A percentile compares a stretch with the other conserved stretches of the same genome.
phyloP scores from a whole-genome alignment of 2,113 vertebrate genomes.

The Dipodomys merriami region DNA sequence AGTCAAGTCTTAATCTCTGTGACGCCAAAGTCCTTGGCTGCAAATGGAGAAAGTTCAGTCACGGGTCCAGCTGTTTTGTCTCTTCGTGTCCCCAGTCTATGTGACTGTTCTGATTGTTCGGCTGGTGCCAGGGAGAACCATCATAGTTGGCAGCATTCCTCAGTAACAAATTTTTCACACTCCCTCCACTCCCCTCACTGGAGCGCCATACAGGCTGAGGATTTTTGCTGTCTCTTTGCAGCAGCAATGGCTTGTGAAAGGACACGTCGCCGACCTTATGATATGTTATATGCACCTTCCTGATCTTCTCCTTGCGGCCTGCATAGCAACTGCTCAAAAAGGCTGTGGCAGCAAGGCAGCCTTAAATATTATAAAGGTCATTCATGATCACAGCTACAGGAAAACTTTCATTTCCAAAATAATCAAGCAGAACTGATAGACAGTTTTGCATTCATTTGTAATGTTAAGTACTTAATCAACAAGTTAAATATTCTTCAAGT shows the following conservation, averaged over 20 bases:
- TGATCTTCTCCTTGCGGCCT: neutral
- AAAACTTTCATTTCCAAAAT: constrained; percentile 59
- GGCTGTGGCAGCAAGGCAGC: neutral
- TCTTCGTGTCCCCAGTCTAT: constrained; percentile 47
- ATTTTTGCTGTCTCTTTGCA: constrained; percentile 19
- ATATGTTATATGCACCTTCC: neutral
- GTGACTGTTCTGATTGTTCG: constrained; percentile 27
- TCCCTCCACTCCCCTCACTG: neutral
- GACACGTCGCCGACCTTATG: neutral
- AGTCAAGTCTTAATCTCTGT: constrained; percentile 69
- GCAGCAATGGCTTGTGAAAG: constrained; percentile 25
- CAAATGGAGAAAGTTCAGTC: constrained; percentile 42
- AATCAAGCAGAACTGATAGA: constrained; percentile 72
- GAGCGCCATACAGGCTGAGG: neutral
- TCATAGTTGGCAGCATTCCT: constrained; percentile 44
- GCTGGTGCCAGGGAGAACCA: constrained; percentile 51
- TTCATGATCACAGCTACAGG: constrained; percentile 69
- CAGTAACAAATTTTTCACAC: neutral
- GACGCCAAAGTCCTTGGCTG: constrained; percentile 71
- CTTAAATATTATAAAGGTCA: constrained; percentile 70
- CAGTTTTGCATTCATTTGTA: constrained; percentile 81
- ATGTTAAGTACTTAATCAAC: constrained; percentile 84
- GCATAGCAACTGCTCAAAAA: neutral
- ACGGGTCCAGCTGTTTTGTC: constrained; percentile 69
- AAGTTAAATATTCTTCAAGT: constrained; percentile 85